These are phyloP conservation scores for Tetranychus truncatus DNA, from an alignment of 2,888 invertebrate species.

Conservation along the genomic window DNA sequence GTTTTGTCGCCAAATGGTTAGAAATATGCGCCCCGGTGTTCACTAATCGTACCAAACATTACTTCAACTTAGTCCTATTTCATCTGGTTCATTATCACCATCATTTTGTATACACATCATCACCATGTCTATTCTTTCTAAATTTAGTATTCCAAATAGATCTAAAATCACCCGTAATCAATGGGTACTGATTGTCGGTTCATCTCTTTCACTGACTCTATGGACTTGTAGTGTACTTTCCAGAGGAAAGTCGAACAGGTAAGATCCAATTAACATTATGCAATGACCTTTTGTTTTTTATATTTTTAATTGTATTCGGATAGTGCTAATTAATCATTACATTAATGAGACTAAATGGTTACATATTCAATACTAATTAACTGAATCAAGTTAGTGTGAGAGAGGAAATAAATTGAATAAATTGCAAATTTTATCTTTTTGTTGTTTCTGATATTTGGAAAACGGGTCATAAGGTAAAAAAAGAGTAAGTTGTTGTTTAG, in stretches of 20 bases:
- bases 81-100: not conserved
- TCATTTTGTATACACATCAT: not conserved
- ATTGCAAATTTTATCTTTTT: not conserved
- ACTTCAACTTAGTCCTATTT: too few species aligned
- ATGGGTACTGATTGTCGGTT: not conserved
- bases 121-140: slow-evolving; percentile 6
- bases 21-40: too few species aligned
- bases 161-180: slow-evolving; percentile 7
- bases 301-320: not conserved
- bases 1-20: too few species aligned
- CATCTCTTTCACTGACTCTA: slow-evolving; percentile 4
- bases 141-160: not conserved
- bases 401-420: not conserved
- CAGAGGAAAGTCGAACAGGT: slow-evolving; percentile 9
- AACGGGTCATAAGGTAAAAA: not conserved
- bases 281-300: not conserved
- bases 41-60: too few species aligned
- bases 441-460: not conserved
- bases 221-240: slow-evolving; percentile 11
- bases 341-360: too few species aligned
- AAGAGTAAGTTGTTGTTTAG: not conserved
- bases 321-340: too few species aligned
- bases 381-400: not conserved
- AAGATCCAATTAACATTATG: not conserved
- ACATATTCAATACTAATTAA: too few species aligned